phyloP scores from a whole-genome alignment of 2,888 invertebrate species.

The Dolomedes plantarius region DNA sequence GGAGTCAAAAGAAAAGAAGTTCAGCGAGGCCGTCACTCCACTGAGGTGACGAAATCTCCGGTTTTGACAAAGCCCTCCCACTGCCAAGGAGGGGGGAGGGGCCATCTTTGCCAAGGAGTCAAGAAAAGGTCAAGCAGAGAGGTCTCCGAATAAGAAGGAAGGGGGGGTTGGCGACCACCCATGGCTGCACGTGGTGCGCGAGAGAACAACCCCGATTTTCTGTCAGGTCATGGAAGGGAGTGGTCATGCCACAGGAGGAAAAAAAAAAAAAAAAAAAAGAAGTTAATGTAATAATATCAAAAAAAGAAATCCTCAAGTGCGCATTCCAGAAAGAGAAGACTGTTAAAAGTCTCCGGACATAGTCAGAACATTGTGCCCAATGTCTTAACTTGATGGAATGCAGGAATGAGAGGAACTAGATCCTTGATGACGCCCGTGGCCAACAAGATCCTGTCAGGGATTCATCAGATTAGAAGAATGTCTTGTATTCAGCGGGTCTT shows the following conservation, averaged over 20 bases:
- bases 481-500: slow-evolving; percentile 21
- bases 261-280: too few species aligned
- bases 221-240: slow-evolving; percentile 59
- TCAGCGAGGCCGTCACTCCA: slow-evolving; percentile 16
- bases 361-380: slow-evolving; percentile 61
- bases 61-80: slow-evolving; percentile 51
- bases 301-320: slow-evolving; percentile 37
- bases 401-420: slow-evolving; percentile 55
- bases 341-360: slow-evolving; percentile 39
- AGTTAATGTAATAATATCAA: slow-evolving; percentile 66
- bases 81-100: slow-evolving; percentile 24
- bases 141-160: neutral
- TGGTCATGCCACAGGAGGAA: slow-evolving; percentile 32
- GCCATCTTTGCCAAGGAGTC: slow-evolving; percentile 9
- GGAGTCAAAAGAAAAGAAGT: slow-evolving; percentile 55
- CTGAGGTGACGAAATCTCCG: slow-evolving; percentile 62
- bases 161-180: slow-evolving; percentile 57
- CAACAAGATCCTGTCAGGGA: slow-evolving; percentile 54
- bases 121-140: slow-evolving; percentile 53
- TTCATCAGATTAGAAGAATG: slow-evolving; percentile 38
- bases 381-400: slow-evolving; percentile 64
- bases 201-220: slow-evolving; percentile 19
- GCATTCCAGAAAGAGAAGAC: slow-evolving; percentile 53
- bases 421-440: slow-evolving; percentile 57
- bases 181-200: slow-evolving; percentile 53